These are phyloP conservation scores for Carassius auratus DNA, from an alignment of 2,113 vertebrate species.

Conservation along the genomic window DNA sequence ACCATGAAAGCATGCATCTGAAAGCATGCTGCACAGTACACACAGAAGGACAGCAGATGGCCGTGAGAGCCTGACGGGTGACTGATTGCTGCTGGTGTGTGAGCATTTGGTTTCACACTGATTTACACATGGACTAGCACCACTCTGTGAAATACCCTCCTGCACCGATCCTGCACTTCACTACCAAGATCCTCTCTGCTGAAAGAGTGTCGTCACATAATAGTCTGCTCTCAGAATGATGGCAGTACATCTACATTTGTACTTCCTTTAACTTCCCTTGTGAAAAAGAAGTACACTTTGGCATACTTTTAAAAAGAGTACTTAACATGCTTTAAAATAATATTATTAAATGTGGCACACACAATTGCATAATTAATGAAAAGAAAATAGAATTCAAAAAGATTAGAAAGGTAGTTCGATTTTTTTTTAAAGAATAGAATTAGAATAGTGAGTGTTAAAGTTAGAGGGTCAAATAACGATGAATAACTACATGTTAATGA, in stretches of 20 bases:
- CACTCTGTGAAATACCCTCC: not conserved
- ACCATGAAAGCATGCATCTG: not conserved
- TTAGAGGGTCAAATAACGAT: too few relatives aligned
- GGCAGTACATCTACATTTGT: too few relatives aligned
- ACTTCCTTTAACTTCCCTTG: too few relatives aligned
- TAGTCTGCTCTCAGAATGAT: not conserved
- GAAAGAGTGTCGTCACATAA: not conserved
- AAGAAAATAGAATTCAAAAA: too few relatives aligned
- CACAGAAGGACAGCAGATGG: constrained; percentile 38
- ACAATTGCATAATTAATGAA: too few relatives aligned
- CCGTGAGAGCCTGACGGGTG: constrained; percentile 23
- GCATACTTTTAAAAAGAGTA: too few relatives aligned
- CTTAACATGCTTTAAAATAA: not conserved
- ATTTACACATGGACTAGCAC: constrained; percentile 17
- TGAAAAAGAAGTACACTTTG: too few relatives aligned
- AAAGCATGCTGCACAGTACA: not conserved
- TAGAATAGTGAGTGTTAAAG: too few relatives aligned
- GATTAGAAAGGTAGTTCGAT: too few relatives aligned
- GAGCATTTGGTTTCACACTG: constrained; percentile 21
- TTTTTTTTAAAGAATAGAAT: too few relatives aligned
- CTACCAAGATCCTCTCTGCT: too few relatives aligned
- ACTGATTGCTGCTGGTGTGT: constrained; percentile 25
- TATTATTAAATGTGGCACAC: not conserved
- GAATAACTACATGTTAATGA: too few relatives aligned
- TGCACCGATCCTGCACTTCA: not conserved